These are phyloP conservation scores for Gymnogyps californianus DNA, from an alignment of 2,113 vertebrate species.

Conservation along the genomic window DNA sequence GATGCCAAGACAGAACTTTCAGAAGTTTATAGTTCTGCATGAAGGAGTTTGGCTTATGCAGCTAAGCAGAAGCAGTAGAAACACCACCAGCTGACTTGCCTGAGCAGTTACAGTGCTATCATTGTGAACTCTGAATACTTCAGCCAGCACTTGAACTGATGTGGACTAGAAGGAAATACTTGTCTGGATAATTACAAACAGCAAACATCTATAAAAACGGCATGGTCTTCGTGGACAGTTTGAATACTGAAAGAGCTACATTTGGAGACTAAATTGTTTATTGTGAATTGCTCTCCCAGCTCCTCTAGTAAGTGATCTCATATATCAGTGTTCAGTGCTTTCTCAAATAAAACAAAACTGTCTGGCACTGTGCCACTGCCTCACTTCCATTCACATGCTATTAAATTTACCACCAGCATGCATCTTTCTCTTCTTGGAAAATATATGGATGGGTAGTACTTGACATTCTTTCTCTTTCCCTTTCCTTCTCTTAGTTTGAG, in stretches of 20 bases:
- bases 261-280: background rate
- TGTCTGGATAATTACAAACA: background rate
- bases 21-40: background rate
- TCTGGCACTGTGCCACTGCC: background rate
- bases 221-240: background rate
- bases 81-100: background rate
- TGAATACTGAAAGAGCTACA: background rate
- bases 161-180: background rate
- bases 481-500: background rate
- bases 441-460: background rate
- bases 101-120: background rate
- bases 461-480: background rate
- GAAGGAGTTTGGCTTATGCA: background rate
- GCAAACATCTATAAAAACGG: background rate
- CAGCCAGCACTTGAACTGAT: background rate
- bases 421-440: background rate
- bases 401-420: background rate
- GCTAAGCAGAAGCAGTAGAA: background rate
- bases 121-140: background rate
- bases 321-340: background rate
- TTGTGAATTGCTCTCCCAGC: background rate
- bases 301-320: constrained; percentile 32
- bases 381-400: constrained; percentile 6
- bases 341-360: constrained; percentile 32
- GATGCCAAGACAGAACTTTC: background rate